Percentiles rank a stretch among this genome's conserved stretches.
phyloP scores from a whole-genome alignment of 2,888 invertebrate genomes.

The Scaptomyza parva region DNA sequence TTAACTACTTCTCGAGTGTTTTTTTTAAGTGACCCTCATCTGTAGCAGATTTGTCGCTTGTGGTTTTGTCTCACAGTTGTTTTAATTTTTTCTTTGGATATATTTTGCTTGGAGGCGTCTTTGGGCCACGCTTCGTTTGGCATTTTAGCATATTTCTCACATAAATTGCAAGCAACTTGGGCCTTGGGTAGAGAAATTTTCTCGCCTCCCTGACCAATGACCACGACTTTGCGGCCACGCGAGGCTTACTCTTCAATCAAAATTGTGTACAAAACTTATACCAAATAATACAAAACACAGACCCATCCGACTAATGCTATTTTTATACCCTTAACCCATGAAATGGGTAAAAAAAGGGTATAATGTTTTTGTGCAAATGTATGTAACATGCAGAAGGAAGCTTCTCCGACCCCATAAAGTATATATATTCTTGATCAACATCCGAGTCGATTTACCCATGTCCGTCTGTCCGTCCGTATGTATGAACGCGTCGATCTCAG shows the following conservation, averaged over 20 bases:
- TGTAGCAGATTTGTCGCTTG: conserved; percentile 45
- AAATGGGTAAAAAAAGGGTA: too few species aligned
- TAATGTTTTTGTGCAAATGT: too few species aligned
- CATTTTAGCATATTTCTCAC: conserved; percentile 78
- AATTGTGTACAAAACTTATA: conserved; percentile 55
- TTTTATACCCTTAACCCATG: too few species aligned
- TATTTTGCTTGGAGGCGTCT: conserved; percentile 15
- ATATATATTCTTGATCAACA: too few species aligned
- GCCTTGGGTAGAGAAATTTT: conserved; percentile 76
- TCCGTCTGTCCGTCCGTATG: too few species aligned
- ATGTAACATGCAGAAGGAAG: too few species aligned
- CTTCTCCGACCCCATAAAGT: too few species aligned
- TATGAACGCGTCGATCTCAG: too few species aligned
- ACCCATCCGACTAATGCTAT: not conserved
- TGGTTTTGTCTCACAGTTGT: conserved; percentile 43
- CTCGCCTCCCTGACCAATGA: conserved; percentile 66
- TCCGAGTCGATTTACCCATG: too few species aligned
- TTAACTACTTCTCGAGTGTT: conserved; percentile 49
- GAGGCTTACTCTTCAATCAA: conserved; percentile 53
- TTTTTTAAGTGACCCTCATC: conserved; percentile 44
- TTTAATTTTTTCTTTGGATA: conserved; percentile 21
- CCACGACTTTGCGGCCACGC: conserved; percentile 39
- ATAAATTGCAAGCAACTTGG: conserved; percentile 74
- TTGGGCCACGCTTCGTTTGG: conserved; percentile 64
- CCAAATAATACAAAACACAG: conserved; percentile 49